phyloP scores from a whole-genome alignment of 2,797 vertebrate genomes.

The Kryptopterus vitreolus region DNA sequence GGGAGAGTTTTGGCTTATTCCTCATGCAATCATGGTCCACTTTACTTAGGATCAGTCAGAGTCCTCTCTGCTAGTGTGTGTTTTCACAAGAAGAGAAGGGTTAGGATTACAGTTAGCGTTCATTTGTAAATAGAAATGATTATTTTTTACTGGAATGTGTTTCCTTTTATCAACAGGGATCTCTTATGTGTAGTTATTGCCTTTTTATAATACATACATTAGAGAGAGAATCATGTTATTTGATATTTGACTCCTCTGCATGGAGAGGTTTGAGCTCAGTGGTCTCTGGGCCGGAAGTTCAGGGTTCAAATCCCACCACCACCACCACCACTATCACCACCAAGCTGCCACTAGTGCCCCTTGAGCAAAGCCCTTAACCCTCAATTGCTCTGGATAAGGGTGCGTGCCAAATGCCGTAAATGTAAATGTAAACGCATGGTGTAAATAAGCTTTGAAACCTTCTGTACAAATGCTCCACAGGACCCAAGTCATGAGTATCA shows the following conservation, averaged over 20 bases:
- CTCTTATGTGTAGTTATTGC: not conserved
- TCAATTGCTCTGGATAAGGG: no score
- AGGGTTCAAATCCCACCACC: no score
- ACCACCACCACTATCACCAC: no score
- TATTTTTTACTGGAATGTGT: not conserved
- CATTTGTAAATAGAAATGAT: no score
- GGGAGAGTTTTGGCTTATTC: not conserved
- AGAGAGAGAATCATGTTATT: not conserved
- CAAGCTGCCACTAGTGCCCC: no score
- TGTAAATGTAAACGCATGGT: no score
- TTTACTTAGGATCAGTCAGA: not conserved
- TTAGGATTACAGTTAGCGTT: no score
- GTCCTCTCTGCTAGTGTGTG: not conserved
- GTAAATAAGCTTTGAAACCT: no score
- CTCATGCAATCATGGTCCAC: not conserved
- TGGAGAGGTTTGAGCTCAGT: no score
- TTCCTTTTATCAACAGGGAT: not conserved
- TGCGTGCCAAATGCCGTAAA: no score
- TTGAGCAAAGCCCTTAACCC: no score
- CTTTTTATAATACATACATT: not conserved
- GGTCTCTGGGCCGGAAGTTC: no score
- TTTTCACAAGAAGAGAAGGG: not conserved
- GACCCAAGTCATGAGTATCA: not conserved
- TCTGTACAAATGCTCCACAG: not conserved
- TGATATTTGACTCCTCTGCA: not conserved